These are phyloP conservation scores for Piscicola geometra DNA, from an alignment of 2,888 invertebrate species.

Conservation along the genomic window DNA sequence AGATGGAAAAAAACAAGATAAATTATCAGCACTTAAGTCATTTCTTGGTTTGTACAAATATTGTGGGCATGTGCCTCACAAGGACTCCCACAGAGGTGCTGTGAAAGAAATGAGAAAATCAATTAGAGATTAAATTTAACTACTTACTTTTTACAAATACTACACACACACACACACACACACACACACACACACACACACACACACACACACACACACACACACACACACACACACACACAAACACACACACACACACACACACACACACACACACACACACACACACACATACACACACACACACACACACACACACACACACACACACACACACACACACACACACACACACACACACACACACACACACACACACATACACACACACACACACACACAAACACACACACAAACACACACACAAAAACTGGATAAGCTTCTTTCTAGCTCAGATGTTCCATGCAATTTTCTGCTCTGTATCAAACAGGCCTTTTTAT, in stretches of 20 bases:
- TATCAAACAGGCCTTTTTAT: no score
- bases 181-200: slow-evolving; percentile 6
- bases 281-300: slow-evolving; percentile 13
- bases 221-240: slow-evolving; percentile 13
- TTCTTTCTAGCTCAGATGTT: no score
- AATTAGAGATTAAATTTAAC: no score
- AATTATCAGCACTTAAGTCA: no score
- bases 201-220: not conserved
- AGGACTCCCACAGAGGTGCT: no score
- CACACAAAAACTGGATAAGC: not conserved
- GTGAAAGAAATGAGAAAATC: no score
- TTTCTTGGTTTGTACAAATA: no score
- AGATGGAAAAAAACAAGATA: no score
- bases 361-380: slow-evolving; percentile 1
- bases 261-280: slow-evolving; percentile 12
- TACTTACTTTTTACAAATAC: no score
- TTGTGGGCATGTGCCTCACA: no score
- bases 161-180: slow-evolving; percentile 25
- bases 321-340: slow-evolving; percentile 7
- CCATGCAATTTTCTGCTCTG: no score
- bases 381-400: slow-evolving; percentile 4
- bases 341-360: not conserved
- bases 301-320: slow-evolving; percentile 19
- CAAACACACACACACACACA: slow-evolving; percentile 16
- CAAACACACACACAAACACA: not conserved